Conservation (phyloP, 1,140 invertebrate species). For the Pseudomyrmex pallidus region DNA sequence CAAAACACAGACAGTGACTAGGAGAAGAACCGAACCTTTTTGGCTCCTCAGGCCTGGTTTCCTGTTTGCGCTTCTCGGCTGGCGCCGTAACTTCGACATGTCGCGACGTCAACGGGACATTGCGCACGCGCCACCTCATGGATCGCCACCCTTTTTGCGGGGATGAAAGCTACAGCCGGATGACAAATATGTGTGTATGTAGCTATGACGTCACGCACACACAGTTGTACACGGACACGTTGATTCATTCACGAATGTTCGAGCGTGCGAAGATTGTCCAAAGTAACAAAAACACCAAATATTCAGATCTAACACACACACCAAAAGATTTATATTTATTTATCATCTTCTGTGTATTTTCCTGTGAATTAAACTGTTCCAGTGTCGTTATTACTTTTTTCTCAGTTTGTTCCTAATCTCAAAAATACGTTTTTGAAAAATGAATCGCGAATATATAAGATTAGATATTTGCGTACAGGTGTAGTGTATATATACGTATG, state of each 20-base stretch:
- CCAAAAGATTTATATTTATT: no score
- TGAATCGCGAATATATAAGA: no score
- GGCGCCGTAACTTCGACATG: conserved; percentile 56
- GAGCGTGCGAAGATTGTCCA: not conserved
- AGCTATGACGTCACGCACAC: conserved; percentile 58
- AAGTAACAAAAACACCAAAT: no score
- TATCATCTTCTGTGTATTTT: no score
- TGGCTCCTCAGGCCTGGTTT: not conserved
- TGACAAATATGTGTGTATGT: not conserved
- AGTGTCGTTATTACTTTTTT: no score
- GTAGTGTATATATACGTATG: no score
- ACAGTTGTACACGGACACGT: not conserved
- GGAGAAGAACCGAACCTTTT: conserved; percentile 9
- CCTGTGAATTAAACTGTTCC: no score
- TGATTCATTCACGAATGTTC: conserved; percentile 70
- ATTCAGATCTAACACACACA: no score
- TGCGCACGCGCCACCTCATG: conserved; percentile 76
- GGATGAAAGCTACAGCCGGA: conserved; percentile 21
- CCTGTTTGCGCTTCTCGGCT: conserved; percentile 33
- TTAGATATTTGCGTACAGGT: no score
- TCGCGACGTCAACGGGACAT: conserved; percentile 46
- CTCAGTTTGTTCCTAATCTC: no score
- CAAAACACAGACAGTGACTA: conserved; percentile 45
- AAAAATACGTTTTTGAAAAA: no score
- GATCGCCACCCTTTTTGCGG: conserved; percentile 68